These are phyloP conservation scores for Metopia argyrocephala DNA, from an alignment of 2,888 invertebrate species.

Conservation along the genomic window DNA sequence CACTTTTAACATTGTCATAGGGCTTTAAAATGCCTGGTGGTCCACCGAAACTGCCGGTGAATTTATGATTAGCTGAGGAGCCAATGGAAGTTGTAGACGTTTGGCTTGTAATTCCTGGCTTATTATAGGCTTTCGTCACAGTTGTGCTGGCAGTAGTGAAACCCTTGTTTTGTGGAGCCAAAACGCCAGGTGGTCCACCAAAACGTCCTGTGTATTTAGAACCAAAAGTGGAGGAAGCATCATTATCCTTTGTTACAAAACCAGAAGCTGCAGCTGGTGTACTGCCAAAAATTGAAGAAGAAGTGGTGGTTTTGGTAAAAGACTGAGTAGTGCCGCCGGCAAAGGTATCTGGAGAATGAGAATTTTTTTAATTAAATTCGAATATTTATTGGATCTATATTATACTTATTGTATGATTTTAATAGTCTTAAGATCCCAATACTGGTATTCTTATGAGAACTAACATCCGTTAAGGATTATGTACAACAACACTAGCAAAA, in stretches of 20 bases:
- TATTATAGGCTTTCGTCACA: constrained; percentile 19
- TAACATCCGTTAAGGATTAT: no score
- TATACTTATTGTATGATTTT: no score
- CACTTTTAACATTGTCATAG: constrained; percentile 73
- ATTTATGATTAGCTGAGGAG: constrained; percentile 62
- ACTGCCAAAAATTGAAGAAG: constrained; percentile 28
- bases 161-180: constrained; percentile 63
- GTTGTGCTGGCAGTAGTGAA: constrained; percentile 37
- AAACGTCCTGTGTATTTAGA: constrained; percentile 75
- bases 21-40: constrained; percentile 76
- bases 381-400: no score
- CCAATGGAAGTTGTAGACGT: neutral
- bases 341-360: constrained; percentile 36
- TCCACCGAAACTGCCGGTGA: constrained; percentile 75
- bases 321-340: constrained; percentile 47
- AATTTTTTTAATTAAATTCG: neutral
- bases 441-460: no score
- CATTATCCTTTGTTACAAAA: constrained; percentile 38
- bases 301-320: constrained; percentile 40
- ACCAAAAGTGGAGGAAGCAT: neutral
- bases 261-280: constrained; percentile 44
- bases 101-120: constrained; percentile 9
- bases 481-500: no score
- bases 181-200: constrained; percentile 71
- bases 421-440: no score